A percentile compares a stretch with the other conserved stretches of the same genome.
These are phyloP conservation scores for Halesus radiatus DNA, from an alignment of 1,140 invertebrate species.

Conservation along the genomic window DNA sequence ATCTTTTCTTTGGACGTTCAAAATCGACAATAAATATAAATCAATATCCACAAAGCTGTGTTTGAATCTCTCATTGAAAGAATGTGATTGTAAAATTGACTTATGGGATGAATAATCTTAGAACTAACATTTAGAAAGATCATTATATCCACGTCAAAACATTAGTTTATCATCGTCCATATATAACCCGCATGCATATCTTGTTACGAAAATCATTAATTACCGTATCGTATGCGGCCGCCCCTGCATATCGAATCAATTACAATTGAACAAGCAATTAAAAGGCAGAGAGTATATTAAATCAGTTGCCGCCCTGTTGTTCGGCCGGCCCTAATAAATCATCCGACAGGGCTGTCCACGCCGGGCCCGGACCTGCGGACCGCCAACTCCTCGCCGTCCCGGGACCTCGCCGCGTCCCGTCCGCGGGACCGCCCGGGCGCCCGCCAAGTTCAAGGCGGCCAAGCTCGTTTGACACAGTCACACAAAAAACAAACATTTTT, in stretches of 20 bases:
- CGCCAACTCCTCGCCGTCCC: not conserved
- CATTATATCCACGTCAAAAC: constrained; percentile 17
- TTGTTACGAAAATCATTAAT: constrained; percentile 18
- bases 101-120: too few species aligned
- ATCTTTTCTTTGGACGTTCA: too few species aligned
- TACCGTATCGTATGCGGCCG: constrained; percentile 19
- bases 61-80: too few species aligned
- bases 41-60: too few species aligned
- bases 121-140: not conserved
- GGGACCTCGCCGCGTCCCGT: not conserved
- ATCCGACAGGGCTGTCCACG: constrained; percentile 38
- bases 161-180: constrained; percentile 14
- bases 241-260: constrained; percentile 48
- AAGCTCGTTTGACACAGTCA: not conserved
- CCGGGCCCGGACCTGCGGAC: not conserved
- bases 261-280: constrained; percentile 51
- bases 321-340: constrained; percentile 14
- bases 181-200: constrained; percentile 25
- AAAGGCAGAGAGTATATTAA: constrained; percentile 40
- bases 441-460: not conserved
- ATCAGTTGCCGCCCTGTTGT: constrained; percentile 25
- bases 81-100: too few species aligned
- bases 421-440: not conserved
- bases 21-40: too few species aligned
- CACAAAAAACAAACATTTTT: not conserved